Evolutionary conservation across 1,140 invertebrate genomes (phyloP), one percentile per base, ranked within the genome.

Genomic region (Conopomorpha cramerella): DNA sequence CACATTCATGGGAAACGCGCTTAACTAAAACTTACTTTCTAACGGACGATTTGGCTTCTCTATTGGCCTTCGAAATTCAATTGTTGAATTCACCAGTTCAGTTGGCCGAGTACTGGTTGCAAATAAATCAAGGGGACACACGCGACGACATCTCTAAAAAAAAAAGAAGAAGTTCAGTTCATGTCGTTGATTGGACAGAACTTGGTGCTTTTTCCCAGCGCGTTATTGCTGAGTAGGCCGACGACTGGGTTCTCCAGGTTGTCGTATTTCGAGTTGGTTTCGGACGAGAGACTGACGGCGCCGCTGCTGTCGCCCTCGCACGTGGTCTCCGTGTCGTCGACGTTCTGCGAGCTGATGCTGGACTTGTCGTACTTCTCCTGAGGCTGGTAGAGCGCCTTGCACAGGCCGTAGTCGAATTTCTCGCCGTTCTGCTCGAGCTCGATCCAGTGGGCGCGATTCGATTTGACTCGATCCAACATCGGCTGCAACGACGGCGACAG

Each of bases 361-460:
- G 64, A 63, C 26, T 71, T 73, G 45, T 73, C 71, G 18, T 58
- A 62, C 3, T 36, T 55, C 6, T 68, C 64, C 1, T 44, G 36
- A 8, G 45, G 27, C 11, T 41, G 39, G 8, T 46, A 34, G 10
- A 23, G 19, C 4, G 58, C 53, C 31, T 62, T 58, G 8, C 68
- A 62, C 15, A 63, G 43, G 4, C 41, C 36, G 41, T 63, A 68
- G 23, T 72, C 65, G 38, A 61, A 47, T 31, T 71, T 63, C 30
- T 55, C 55, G 53, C 70, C 79, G 46, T 76, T 79, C 40, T 84
- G 81, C 2, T 90, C 83, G 26, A 92, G 74, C 42, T 87, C 81
- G 30, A 91, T 76, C 94, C 94, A 96, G 47, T 92, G 85, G 11
- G 82, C 77, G 36, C 91, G 84, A 67, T 97, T 97, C 36, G 82